These are phyloP conservation scores for Spodoptera exigua DNA, from an alignment of 2,888 invertebrate species.

Conservation along the genomic window DNA sequence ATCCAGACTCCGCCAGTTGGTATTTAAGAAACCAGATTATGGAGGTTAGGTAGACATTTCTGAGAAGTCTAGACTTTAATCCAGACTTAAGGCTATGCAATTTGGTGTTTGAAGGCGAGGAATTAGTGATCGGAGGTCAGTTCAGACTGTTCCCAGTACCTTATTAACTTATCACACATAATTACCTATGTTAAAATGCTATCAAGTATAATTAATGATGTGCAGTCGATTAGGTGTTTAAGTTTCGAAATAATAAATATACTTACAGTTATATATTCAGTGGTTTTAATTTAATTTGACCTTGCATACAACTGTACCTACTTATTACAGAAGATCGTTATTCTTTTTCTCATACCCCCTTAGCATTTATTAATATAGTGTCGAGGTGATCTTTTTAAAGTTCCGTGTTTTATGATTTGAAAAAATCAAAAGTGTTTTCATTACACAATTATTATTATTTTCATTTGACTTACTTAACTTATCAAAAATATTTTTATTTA, in stretches of 20 bases:
- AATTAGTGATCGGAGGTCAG: constrained; percentile 30
- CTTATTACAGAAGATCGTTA: too few relatives aligned
- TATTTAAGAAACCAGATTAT: constrained; percentile 56
- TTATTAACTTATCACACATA: constrained; percentile 18
- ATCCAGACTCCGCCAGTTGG: constrained; percentile 35
- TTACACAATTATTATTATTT: too few relatives aligned
- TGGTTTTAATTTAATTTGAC: constrained; percentile 12
- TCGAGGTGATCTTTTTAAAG: too few relatives aligned
- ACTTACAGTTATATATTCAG: constrained; percentile 28
- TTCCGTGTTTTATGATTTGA: too few relatives aligned
- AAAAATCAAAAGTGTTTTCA: too few relatives aligned
- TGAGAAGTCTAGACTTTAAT: constrained; percentile 63
- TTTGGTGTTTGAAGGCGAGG: constrained; percentile 42
- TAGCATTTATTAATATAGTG: too few relatives aligned
- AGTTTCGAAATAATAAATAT: constrained; percentile 23
- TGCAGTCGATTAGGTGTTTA: constrained; percentile 12
- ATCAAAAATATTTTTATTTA: too few relatives aligned
- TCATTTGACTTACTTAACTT: too few relatives aligned
- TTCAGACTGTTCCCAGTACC: constrained; percentile 32
- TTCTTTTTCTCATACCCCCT: too few relatives aligned
- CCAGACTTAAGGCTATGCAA: constrained; percentile 47
- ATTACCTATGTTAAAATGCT: not conserved
- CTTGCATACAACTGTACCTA: not conserved
- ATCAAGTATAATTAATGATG: constrained; percentile 32
- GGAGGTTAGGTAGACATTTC: constrained; percentile 61